Evolutionary conservation across 1,140 invertebrate species (phyloP), one percentile per base, ranked within the genome.

Genomic region (Dysdera silvatica): DNA sequence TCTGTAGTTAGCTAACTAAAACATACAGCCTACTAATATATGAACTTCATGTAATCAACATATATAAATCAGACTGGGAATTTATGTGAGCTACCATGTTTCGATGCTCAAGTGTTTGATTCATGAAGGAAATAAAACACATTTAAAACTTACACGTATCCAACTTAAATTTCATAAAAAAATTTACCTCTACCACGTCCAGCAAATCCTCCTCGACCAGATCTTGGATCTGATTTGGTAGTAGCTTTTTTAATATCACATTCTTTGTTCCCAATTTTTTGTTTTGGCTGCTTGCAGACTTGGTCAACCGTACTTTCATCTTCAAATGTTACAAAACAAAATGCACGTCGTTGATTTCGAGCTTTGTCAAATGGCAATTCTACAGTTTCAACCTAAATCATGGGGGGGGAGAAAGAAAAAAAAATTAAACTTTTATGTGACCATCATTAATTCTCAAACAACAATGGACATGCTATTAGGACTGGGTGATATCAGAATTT

Each of bases 361-460:
- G 86, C 86, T 76, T 95, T 95, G 73, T 97, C 93, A 73, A 92
- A 95, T 51, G 94, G 93, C 85, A 95, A 90, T 78, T 97, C 93
- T 53, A 96, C 84, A 70, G 95, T 91, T 56, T 91, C 84, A 68
- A 97, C 91, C 90, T 94, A 71, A 8, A n/a, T n/a, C n/a, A n/a
- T n/a, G n/a, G n/a, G n/a, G n/a, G n/a, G n/a, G n/a, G n/a, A n/a
- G n/a, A 60, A 72, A 73, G 70, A 63, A 69, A 67, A 69, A 67
- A 2, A 33, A 26, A 3, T 45, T 20, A 45, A 5, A 53, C 4
- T 49, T n/a, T n/a, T n/a, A n/a, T n/a, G n/a, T n/a, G n/a, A n/a
- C n/a, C n/a, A n/a, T n/a, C n/a, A 35, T 58, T 6, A 31, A 24
- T n/a, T 18, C 47, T 14, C 56, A 5, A 33, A 40, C 6, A 51